A percentile compares a stretch with the other conserved stretches of the same genome.
Conservation (phyloP, 2,888 invertebrate genomes). For the Xestia rhomboidea region DNA sequence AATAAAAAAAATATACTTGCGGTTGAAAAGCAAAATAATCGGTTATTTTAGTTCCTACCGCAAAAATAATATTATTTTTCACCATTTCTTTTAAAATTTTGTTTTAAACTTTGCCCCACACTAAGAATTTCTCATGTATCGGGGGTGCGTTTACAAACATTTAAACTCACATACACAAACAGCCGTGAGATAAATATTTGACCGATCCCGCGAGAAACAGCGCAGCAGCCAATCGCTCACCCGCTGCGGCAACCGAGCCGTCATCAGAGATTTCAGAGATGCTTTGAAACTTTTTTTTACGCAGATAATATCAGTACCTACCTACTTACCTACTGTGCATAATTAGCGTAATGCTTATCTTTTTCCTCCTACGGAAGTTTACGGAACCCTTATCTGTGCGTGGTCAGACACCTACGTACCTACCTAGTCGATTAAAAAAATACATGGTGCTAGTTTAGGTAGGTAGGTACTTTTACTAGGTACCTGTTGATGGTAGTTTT, state of each 20-base stretch:
- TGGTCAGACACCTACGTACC: neutral
- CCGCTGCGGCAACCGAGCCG: neutral
- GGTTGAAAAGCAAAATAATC: no score
- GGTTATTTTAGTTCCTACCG: no score
- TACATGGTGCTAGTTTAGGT: neutral
- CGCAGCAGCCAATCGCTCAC: neutral
- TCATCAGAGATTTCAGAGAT: neutral
- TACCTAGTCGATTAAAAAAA: neutral
- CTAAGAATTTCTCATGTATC: neutral
- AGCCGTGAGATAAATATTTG: no score
- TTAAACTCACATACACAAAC: neutral
- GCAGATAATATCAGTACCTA: neutral
- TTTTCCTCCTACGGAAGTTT: no score
- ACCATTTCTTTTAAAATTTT: no score
- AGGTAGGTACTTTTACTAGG: slow-evolving; percentile 2
- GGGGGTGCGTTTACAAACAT: neutral
- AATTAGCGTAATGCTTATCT: no score
- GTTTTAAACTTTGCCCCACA: neutral
- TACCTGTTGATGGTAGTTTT: neutral
- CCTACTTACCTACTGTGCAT: no score
- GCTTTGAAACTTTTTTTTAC: neutral
- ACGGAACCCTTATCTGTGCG: neutral
- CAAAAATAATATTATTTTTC: no score
- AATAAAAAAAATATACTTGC: no score
- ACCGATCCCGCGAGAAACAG: neutral